These are phyloP conservation scores for Sciurus vulgaris DNA, from an alignment of 2,797 vertebrate genomes.

Conservation along the genomic window DNA sequence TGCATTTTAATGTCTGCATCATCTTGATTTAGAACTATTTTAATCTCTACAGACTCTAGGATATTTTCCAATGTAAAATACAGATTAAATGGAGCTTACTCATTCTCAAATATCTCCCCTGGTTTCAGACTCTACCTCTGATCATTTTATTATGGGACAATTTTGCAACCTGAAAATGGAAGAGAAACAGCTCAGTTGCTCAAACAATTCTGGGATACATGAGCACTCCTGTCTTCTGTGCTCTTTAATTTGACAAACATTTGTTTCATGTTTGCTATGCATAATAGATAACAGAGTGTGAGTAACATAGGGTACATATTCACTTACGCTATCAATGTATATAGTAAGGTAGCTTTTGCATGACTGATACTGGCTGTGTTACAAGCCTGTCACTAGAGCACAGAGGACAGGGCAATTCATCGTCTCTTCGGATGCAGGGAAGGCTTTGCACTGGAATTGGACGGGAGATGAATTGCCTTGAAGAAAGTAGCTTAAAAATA, in stretches of 20 bases:
- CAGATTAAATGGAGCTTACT: neutral
- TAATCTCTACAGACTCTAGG: neutral
- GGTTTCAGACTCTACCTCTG: neutral
- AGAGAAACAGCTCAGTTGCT: neutral
- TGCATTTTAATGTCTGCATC: conserved; percentile 3
- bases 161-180: neutral
- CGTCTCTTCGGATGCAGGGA: neutral
- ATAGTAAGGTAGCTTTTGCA: neutral
- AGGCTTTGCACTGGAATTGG: neutral
- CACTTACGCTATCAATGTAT: neutral
- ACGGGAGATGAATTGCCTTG: neutral
- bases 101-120: neutral
- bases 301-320: neutral
- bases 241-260: neutral
- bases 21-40: conserved; percentile 5
- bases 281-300: neutral
- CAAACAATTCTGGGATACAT: neutral
- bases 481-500: neutral
- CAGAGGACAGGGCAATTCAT: neutral
- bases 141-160: neutral
- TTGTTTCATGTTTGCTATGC: neutral
- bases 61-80: conserved; percentile 13
- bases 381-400: neutral
- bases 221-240: neutral
- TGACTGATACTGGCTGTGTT: neutral